Percentiles rank a stretch among this genome's conserved stretches.
Conservation (phyloP, 2,113 vertebrate genomes). For the Pseudopipra pipra region DNA sequence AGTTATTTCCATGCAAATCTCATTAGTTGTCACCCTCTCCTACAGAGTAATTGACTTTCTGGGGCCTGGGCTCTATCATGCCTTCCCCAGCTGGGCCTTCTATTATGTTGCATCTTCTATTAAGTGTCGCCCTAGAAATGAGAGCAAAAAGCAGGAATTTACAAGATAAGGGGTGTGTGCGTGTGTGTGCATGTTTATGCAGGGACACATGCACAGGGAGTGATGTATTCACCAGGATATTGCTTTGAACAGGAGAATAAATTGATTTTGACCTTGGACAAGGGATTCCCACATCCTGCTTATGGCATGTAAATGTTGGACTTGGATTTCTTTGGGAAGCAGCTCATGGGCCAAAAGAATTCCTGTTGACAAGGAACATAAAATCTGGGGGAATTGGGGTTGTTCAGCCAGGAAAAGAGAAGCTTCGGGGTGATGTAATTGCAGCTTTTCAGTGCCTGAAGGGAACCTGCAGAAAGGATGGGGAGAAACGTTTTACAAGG, state of each 20-base stretch:
- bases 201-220: not conserved
- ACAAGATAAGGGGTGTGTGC: fast-evolving
- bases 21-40: not conserved
- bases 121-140: not conserved
- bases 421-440: not conserved
- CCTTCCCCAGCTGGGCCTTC: not conserved
- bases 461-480: not conserved
- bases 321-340: not conserved
- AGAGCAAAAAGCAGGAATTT: not conserved
- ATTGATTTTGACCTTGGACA: not conserved
- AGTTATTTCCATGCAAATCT: conserved; percentile 14
- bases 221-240: no score
- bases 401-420: not conserved
- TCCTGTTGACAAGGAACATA: not conserved
- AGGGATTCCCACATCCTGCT: not conserved
- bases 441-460: not conserved
- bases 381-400: not conserved
- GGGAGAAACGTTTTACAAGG: not conserved
- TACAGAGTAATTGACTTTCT: not conserved
- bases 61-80: not conserved
- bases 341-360: not conserved
- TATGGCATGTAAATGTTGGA: not conserved
- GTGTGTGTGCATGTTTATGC: not conserved
- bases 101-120: not conserved
- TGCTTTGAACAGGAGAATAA: not conserved